Percentiles rank a stretch among this genome's conserved stretches.
phyloP scores from a whole-genome alignment of 2,888 invertebrate species.

The Cordilura impudica region DNA sequence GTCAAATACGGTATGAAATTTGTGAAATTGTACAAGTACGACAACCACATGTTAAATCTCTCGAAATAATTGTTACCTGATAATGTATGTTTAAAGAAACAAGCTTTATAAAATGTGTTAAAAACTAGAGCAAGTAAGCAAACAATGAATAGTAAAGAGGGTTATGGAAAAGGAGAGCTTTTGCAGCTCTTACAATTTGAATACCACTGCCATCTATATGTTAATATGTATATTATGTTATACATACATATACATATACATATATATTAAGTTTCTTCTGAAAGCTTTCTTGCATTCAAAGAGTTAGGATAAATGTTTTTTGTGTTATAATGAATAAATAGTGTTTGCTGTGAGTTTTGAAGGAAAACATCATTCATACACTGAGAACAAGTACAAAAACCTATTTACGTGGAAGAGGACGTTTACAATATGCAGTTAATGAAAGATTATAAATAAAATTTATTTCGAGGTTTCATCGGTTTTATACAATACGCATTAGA shows the following conservation, averaged over 20 bases:
- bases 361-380: slow-evolving; percentile 1
- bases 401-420: background rate
- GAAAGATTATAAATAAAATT: background rate
- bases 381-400: background rate
- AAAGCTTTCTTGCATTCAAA: background rate
- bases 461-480: slow-evolving; percentile 15
- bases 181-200: background rate
- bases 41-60: background rate
- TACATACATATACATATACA: no score
- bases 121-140: background rate
- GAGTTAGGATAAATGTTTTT: background rate
- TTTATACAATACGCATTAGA: background rate
- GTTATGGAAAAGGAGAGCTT: background rate
- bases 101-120: slow-evolving; percentile 4
- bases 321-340: no score
- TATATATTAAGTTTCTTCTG: background rate
- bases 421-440: background rate
- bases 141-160: no score
- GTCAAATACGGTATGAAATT: slow-evolving; percentile 5
- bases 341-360: background rate
- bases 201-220: slow-evolving; percentile 6
- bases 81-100: background rate
- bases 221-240: no score
- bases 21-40: slow-evolving; percentile 11
- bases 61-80: background rate